These are phyloP conservation scores for Leptopilina myrica DNA, from an alignment of 2,888 invertebrate genomes.

Conservation along the genomic window DNA sequence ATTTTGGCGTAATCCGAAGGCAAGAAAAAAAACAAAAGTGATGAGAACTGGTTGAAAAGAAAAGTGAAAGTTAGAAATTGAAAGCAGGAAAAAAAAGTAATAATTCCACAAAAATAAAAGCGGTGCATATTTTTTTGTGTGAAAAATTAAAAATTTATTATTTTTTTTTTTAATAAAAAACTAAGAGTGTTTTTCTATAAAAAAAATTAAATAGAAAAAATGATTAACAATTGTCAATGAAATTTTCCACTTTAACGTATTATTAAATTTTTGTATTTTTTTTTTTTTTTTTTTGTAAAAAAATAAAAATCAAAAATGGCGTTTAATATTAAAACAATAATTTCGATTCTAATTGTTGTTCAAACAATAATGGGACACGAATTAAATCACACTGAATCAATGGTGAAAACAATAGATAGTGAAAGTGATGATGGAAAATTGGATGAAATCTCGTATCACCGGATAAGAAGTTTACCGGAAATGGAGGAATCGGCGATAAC, in stretches of 20 bases:
- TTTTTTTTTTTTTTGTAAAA: background rate
- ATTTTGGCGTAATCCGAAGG: background rate
- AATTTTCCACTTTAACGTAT: background rate
- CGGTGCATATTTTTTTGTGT: background rate
- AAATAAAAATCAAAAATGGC: conserved; percentile 7
- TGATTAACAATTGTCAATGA: background rate
- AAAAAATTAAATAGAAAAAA: too few relatives aligned
- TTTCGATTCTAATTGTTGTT: conserved; percentile 31
- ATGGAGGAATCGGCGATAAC: conserved; percentile 42
- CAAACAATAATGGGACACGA: conserved; percentile 39
- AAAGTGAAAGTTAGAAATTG: conserved; percentile 16
- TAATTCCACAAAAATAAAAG: background rate
- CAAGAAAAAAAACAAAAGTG: background rate
- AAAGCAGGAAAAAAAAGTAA: background rate
- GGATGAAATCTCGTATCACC: conserved; percentile 55
- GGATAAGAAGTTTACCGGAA: conserved; percentile 62
- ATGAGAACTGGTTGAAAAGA: background rate
- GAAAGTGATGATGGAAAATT: conserved; percentile 43
- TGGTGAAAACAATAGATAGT: conserved; percentile 39
- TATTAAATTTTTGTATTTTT: background rate
- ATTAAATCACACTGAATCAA: conserved; percentile 18
- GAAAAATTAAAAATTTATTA: too few relatives aligned
- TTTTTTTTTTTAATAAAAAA: too few relatives aligned
- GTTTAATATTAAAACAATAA: background rate
- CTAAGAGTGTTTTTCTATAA: too few relatives aligned